Base-by-base conservation (phyloP, 1,140 invertebrate species). In the Aphaenogaster rudis region DNA sequence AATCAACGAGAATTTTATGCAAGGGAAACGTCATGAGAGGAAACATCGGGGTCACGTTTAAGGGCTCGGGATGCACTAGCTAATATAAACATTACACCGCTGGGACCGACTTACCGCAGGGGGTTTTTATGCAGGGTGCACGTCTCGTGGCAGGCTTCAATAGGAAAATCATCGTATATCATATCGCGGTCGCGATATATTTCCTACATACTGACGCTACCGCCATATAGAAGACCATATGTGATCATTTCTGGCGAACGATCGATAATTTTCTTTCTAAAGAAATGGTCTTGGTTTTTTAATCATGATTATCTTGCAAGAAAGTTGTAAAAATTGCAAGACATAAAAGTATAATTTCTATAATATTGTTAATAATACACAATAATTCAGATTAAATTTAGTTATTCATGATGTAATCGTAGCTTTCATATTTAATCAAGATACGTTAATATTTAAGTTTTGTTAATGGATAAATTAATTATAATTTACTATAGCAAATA, bases 11-110 rank as follows among this genome's bases (percentile, higher is more conserved):
- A 84, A 39, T 90, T 91, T 92, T 89, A 87, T 92, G 88, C 84
- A 67, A 91, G 87, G 64, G 63, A 76, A 82, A 91, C 21, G 15
- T 42, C 36, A 64, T 48, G 66, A 67, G 72, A 61, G 63, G 54
- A 76, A 69, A 74, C 80, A 63, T 84, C 80, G 80, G 69, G 80
- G 69, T 84, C 28, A 50, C 69, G n/a, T 84, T 84, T 84, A 84
- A 84, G 86, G 88, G 88, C 80, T 76, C 69, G 91, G 87, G 87
- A 92, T 92, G 91, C 91, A 93, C 90, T 88, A 80, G 90, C 92
- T 94, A 94, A 95, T 94, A 94, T 93, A 95, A 95, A 95, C 92
- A 94, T 94, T 93, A 94, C 86, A 92, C 91, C 91, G 54, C n/a
- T 76, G 90, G 88, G 91, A 92, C 72, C 78, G 17, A 89, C 71